Evolutionary conservation across 2,797 vertebrate genomes (phyloP), one percentile per base, ranked within the genome.

Genomic region (Gephyroberyx darwinii): DNA sequence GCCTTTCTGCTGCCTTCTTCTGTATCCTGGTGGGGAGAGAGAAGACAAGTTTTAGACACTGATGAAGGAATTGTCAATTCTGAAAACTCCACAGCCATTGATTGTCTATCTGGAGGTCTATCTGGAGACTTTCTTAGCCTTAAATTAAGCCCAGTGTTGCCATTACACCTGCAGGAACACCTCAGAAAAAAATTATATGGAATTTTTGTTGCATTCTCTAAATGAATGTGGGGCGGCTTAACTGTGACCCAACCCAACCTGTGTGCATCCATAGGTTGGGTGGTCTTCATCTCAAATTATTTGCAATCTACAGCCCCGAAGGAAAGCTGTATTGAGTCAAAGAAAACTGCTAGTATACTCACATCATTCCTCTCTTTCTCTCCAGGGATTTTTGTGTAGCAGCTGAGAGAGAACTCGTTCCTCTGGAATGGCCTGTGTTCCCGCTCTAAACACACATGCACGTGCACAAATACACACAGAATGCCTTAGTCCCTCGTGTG

Each of bases 381-480:
- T 94, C 88, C 71, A 94, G 78, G 0, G 91, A 86, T 62, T 93
- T 94, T 33, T 90, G 91, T 30, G 93, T 94, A 45, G 92, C 93
- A 37, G 88, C 88, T 39, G 93, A 94, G 63, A 94, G 84, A 59
- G 71, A 89, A 16, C 57, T 79, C 80, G 77, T 90, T 39, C 72
- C 48, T 78, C 54, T 77, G 51, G 66, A 47, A 8, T 3, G 54
- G 8, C 35, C 73, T 16, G 67, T 20, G 16, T 69, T 5, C 2
- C 71, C 86, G 37, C 70, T 83, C 92, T 92, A 33, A 48, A 84
- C 13, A 75, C 20, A 22, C 31, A 70, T 2, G 61, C 0, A 63
- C n/a, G 26, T 26, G 26, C 20, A 74, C 10, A 64, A 9, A 75
- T 20, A 51, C 33, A 60, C 17, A 58, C 53, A 67, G 14, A 65